A percentile compares a stretch with the other conserved stretches of the same genome.
These are phyloP conservation scores for Diadema setosum DNA, from an alignment of 35 echinoderm and acorn worm genomes.

Conservation along the genomic window DNA sequence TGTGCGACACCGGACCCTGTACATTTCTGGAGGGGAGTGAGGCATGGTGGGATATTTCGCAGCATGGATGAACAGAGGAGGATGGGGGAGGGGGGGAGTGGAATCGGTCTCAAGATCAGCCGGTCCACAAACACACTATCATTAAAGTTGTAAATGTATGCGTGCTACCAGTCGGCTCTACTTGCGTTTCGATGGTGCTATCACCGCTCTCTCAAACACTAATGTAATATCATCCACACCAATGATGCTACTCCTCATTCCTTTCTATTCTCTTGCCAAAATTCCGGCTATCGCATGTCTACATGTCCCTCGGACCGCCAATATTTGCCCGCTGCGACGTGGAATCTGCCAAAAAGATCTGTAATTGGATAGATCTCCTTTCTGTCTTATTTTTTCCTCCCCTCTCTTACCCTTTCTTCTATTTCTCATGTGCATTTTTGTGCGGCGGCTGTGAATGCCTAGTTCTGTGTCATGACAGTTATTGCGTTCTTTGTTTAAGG, in stretches of 20 bases:
- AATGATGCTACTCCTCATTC: background rate
- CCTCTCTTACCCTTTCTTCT: no score
- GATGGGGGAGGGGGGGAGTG: background rate
- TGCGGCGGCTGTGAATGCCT: no score
- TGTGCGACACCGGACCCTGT: background rate
- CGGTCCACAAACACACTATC: background rate
- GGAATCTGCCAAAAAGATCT: slow-evolving; percentile 2
- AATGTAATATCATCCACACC: background rate
- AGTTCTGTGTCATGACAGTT: no score
- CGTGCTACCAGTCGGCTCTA: background rate
- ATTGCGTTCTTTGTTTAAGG: no score
- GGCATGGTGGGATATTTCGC: background rate
- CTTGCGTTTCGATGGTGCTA: background rate
- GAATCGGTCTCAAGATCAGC: background rate
- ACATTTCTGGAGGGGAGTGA: slow-evolving; percentile 5
- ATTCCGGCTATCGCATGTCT: background rate
- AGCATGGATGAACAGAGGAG: no score
- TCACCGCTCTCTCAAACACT: background rate
- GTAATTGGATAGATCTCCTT: background rate
- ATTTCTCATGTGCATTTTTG: no score
- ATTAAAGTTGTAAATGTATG: slow-evolving; percentile 17
- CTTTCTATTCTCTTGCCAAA: background rate
- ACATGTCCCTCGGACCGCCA: background rate
- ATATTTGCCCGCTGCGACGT: background rate
- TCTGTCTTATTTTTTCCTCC: no score